Evolutionary conservation across 2,113 vertebrate species (phyloP).

Genomic region (Cebus imitator): DNA sequence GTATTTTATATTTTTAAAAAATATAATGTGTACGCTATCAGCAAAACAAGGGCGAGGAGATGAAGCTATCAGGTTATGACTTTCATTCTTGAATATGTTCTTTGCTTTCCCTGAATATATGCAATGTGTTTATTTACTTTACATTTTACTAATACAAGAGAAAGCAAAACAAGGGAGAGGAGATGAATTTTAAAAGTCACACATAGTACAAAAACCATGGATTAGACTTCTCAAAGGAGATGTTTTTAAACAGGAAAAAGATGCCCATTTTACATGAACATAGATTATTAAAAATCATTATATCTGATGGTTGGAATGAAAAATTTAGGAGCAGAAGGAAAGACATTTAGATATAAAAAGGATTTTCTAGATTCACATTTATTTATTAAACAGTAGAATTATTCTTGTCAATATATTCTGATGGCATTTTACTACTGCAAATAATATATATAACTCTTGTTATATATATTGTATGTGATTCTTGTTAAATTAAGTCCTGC

Average conservation of each 20-base stretch:
- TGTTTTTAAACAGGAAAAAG: neutral
- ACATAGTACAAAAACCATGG: neutral
- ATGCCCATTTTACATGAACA: neutral
- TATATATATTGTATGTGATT: no score
- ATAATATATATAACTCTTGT: neutral
- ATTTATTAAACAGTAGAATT: slow-evolving; percentile 11
- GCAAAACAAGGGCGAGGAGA: neutral
- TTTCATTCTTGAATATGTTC: slow-evolving; percentile 6
- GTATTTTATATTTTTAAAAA: neutral
- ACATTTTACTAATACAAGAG: neutral
- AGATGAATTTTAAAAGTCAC: slow-evolving; percentile 7
- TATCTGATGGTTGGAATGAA: neutral
- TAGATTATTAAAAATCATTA: slow-evolving; percentile 11
- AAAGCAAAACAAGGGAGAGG: slow-evolving; percentile 1
- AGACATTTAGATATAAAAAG: neutral
- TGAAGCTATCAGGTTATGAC: neutral
- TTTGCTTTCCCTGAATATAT: neutral
- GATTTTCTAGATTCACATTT: neutral
- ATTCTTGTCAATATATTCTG: slow-evolving; percentile 27
- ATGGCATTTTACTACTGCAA: slow-evolving; percentile 15
- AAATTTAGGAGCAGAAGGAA: slow-evolving; percentile 1
- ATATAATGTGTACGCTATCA: no score
- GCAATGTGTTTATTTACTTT: neutral
- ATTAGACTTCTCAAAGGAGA: neutral
- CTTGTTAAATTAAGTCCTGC: no score